Conservation (phyloP, 2,113 vertebrate species). For the Maccullochella peelii region DNA sequence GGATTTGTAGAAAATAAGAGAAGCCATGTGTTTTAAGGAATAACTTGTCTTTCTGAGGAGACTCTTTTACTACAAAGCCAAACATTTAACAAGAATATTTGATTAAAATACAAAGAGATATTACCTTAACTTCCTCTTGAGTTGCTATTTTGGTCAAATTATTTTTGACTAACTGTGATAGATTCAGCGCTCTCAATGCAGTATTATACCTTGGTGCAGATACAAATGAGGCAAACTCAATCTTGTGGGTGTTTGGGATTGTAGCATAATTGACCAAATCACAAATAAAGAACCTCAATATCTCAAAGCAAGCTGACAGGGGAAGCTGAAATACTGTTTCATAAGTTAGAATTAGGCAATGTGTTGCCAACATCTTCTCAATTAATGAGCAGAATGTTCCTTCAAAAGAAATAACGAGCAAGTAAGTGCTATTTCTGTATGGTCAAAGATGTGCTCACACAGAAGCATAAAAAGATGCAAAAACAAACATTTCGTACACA, state of each 20-base stretch:
- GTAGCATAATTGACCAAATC: constrained; percentile 30
- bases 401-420: constrained; percentile 11
- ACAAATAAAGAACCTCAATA: constrained; percentile 16
- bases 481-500: constrained; percentile 24
- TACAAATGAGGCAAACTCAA: constrained; percentile 8
- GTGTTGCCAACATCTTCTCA: constrained; percentile 10
- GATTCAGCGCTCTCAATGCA: neutral
- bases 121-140: neutral
- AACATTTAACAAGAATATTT: neutral
- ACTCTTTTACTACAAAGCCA: neutral
- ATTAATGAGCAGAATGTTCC: constrained; percentile 18
- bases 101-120: neutral
- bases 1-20: neutral
- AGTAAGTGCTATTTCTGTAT: neutral
- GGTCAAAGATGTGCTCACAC: constrained; percentile 2
- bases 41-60: neutral
- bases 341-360: constrained; percentile 24
- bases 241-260: neutral
- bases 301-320: constrained; percentile 12
- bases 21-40: neutral
- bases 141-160: neutral
- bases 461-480: constrained; percentile 20
- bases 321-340: constrained; percentile 37
- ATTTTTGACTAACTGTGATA: neutral
- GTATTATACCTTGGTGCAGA: constrained; percentile 5